Conservation (phyloP, 2,113 vertebrate species). For the Lepidothrix coronata region DNA sequence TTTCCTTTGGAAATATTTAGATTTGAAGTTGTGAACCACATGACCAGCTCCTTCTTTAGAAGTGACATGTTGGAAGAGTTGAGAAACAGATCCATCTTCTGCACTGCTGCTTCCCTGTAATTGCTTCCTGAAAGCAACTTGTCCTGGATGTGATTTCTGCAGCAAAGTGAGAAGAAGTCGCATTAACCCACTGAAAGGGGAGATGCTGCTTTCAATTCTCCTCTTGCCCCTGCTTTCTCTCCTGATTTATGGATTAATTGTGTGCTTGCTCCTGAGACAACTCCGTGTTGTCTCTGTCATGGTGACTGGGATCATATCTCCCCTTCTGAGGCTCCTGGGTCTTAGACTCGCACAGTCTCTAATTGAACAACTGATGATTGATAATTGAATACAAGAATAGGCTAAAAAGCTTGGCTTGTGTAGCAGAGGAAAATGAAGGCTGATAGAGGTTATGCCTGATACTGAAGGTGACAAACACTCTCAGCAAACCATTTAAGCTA, state of each 20-base stretch:
- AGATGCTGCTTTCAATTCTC: constrained; percentile 33
- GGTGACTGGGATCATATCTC: neutral
- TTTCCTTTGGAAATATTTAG: neutral
- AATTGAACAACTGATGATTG: constrained; percentile 50
- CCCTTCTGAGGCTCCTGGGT: neutral
- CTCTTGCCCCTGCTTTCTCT: neutral
- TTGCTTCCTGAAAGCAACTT: constrained; percentile 63
- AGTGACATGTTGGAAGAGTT: constrained; percentile 36
- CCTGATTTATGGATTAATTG: constrained; percentile 18
- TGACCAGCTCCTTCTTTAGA: neutral
- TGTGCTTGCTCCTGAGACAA: neutral
- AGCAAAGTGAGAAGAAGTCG: constrained; percentile 12
- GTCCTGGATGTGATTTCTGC: constrained; percentile 34
- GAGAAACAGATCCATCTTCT: constrained; percentile 59
- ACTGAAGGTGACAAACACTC: neutral
- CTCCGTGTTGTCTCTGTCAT: neutral
- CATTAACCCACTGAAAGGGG: constrained; percentile 17
- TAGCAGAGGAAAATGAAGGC: neutral
- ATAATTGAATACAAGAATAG: constrained; percentile 29
- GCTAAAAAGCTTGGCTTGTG: constrained; percentile 45
- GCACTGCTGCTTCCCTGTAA: constrained; percentile 60
- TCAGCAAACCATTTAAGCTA: constrained; percentile 13
- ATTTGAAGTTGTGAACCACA: neutral
- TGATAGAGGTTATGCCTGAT: constrained; percentile 22
- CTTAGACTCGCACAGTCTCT: neutral